Conservation (phyloP, 1,140 invertebrate species). For the Aphelenchoides fujianensis region DNA sequence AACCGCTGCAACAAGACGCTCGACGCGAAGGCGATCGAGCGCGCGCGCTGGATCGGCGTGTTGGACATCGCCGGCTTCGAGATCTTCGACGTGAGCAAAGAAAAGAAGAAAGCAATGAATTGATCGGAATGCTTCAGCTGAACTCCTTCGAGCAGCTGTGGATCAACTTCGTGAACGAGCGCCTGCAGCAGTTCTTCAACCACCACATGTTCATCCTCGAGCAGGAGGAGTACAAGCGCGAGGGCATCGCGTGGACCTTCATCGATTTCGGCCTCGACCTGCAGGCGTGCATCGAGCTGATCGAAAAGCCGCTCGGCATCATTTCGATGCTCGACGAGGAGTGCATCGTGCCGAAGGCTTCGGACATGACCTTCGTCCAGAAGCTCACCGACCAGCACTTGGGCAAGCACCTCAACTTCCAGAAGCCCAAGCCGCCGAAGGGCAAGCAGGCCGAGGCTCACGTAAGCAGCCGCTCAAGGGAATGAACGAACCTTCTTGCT, state of each 20-base stretch:
- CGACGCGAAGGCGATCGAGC: slow-evolving; percentile 67
- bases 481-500: too few species aligned
- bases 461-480: too few species aligned
- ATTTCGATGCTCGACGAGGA: slow-evolving; percentile 99
- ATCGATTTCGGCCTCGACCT: slow-evolving; percentile 99
- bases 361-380: slow-evolving; percentile 94
- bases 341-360: slow-evolving; percentile 99
- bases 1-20: slow-evolving; percentile 69
- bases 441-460: slow-evolving; percentile 79
- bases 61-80: slow-evolving; percentile 99
- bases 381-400: slow-evolving; percentile 97
- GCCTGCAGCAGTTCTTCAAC: slow-evolving; percentile 99
- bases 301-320: slow-evolving; percentile 99
- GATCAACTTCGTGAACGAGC: slow-evolving; percentile 99
- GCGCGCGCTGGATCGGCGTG: slow-evolving; percentile 73
- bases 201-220: slow-evolving; percentile 97
- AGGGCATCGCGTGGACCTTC: slow-evolving; percentile 97
- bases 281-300: slow-evolving; percentile 94
- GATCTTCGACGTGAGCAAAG: slow-evolving; percentile 95
- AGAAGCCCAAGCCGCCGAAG: slow-evolving; percentile 89
- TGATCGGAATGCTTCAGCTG: slow-evolving; percentile 66
- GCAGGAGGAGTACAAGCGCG: slow-evolving; percentile 97
- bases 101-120: slow-evolving; percentile 2
- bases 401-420: slow-evolving; percentile 94
- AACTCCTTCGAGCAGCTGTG: slow-evolving; percentile 99